Conservation (phyloP, 2,797 vertebrate genomes). For the Australoheros facetus region DNA sequence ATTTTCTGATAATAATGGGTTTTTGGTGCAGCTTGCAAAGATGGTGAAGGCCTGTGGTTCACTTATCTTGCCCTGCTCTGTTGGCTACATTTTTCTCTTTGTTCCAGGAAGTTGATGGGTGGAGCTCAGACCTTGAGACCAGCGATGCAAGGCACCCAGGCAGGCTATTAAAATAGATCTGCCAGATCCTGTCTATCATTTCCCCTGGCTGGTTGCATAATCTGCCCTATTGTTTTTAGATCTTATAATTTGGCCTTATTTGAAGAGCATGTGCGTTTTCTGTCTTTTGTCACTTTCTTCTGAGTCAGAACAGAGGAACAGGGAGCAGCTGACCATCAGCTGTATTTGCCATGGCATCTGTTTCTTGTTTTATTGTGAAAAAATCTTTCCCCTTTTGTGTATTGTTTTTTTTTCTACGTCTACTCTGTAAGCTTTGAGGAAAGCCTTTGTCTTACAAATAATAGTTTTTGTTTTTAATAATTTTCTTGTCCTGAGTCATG, state of each 20-base stretch:
- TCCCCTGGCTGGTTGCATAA: neutral
- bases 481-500: too few relatives aligned
- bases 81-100: neutral
- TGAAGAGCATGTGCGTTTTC: neutral
- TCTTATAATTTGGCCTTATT: neutral
- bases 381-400: too few relatives aligned
- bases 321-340: too few relatives aligned
- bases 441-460: neutral
- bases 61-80: neutral
- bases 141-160: neutral
- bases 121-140: neutral
- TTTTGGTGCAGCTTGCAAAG: slow-evolving; percentile 38
- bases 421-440: neutral
- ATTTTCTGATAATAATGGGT: slow-evolving; percentile 31
- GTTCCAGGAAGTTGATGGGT: neutral
- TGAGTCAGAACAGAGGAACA: too few relatives aligned
- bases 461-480: too few relatives aligned
- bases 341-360: too few relatives aligned
- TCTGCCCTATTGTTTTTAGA: neutral
- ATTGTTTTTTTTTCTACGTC: neutral
- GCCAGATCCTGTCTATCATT: neutral
- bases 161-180: neutral
- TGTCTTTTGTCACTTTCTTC: neutral
- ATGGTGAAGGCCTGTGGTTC: slow-evolving; percentile 29
- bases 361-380: too few relatives aligned